These are phyloP conservation scores for Cyprinodon tularosa DNA, from an alignment of 2,113 vertebrate genomes.

Conservation along the genomic window DNA sequence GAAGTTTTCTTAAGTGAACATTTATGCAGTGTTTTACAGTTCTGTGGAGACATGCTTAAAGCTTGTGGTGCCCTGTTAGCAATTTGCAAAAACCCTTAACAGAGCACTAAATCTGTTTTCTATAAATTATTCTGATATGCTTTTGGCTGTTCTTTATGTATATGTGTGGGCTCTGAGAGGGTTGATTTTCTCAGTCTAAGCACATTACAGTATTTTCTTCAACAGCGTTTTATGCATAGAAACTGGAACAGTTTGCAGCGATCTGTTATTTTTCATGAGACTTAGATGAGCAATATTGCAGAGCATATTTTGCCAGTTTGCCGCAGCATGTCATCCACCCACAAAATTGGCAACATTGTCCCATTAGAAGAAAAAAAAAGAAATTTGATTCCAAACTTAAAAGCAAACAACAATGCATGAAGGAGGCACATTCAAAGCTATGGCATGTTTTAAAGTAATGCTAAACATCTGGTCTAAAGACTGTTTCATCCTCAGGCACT, in stretches of 20 bases:
- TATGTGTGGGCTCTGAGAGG: no score
- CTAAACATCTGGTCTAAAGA: no score
- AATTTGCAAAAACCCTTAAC: no score
- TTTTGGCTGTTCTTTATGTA: no score
- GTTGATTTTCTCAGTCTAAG: background rate
- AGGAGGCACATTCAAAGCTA: no score
- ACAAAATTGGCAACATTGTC: background rate
- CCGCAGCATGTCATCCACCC: conserved; percentile 18
- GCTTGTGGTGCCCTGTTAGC: no score
- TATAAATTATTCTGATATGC: no score
- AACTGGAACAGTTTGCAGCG: background rate
- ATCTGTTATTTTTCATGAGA: background rate
- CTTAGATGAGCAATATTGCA: conserved; percentile 1
- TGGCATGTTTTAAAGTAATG: no score
- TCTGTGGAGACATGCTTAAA: no score
- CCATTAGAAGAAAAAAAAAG: background rate
- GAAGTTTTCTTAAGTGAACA: background rate
- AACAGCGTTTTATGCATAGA: background rate
- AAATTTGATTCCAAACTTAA: background rate
- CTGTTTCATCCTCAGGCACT: no score
- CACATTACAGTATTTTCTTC: background rate
- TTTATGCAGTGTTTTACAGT: no score
- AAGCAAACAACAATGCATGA: background rate
- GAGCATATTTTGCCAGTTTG: conserved; percentile 18
- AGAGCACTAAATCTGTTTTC: no score